These are phyloP conservation scores for Eupithecia exiguata DNA, from an alignment of 2,888 invertebrate genomes.

Conservation along the genomic window DNA sequence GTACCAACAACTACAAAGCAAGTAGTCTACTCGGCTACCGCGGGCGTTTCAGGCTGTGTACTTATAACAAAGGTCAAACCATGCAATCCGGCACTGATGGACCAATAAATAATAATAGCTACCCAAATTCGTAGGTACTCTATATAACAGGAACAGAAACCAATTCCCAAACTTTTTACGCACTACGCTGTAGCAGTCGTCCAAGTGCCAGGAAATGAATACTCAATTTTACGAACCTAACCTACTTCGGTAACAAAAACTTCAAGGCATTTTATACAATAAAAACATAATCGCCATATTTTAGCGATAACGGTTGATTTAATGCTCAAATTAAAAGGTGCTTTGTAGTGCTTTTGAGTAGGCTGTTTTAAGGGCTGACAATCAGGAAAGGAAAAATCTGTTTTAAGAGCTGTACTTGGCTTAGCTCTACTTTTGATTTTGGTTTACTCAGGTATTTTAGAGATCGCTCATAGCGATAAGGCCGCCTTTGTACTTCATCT, in stretches of 20 bases:
- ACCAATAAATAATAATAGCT: too few relatives aligned
- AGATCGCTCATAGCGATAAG: too few relatives aligned
- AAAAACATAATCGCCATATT: conserved; percentile 36
- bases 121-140: too few relatives aligned
- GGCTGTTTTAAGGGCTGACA: not conserved
- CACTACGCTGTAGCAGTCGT: conserved; percentile 1
- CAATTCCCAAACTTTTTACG: not conserved
- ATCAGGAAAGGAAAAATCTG: not conserved
- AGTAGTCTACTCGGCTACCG: too few relatives aligned
- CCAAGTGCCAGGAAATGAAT: conserved; percentile 35
- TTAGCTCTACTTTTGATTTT: not conserved
- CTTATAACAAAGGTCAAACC: too few relatives aligned
- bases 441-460: not conserved
- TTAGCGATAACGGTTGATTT: conserved; percentile 34
- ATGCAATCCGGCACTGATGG: too few relatives aligned
- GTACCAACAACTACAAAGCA: too few relatives aligned
- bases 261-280: conserved; percentile 31
- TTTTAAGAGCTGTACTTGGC: not conserved
- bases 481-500: too few relatives aligned
- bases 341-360: conserved; percentile 15
- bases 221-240: conserved; percentile 48
- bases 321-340: conserved; percentile 36
- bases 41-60: too few relatives aligned
- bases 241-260: conserved; percentile 52
- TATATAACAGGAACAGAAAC: not conserved